These are phyloP conservation scores for Bovichtus variegatus DNA, from an alignment of 2,797 vertebrate genomes.

Conservation along the genomic window DNA sequence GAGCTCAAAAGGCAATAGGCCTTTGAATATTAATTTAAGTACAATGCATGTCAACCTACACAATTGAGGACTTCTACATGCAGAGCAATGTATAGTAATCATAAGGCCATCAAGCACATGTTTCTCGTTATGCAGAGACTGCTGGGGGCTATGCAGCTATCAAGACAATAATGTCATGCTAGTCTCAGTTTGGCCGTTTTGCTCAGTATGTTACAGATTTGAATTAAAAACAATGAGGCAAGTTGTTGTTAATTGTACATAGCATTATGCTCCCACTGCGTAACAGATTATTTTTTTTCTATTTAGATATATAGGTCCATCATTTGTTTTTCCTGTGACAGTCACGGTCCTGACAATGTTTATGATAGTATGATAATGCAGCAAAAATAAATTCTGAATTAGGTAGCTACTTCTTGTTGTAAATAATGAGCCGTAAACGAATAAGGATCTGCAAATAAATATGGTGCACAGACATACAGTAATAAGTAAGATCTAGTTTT, in stretches of 20 bases:
- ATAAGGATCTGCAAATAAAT: background rate
- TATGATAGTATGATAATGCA: background rate
- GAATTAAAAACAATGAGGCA: conserved; percentile 50
- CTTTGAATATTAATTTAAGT: conserved; percentile 68
- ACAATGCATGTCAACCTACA: conserved; percentile 46
- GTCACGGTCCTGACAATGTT: background rate
- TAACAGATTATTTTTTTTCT: background rate
- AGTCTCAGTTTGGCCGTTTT: conserved; percentile 48
- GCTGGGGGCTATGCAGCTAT: conserved; percentile 57
- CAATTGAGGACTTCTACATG: conserved; percentile 44
- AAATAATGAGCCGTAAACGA: background rate
- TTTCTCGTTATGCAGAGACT: conserved; percentile 55
- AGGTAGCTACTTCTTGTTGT: background rate
- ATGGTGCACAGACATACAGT: background rate
- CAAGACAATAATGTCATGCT: conserved; percentile 55
- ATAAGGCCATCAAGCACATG: conserved; percentile 59
- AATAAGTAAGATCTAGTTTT: background rate
- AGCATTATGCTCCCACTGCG: conserved; percentile 30
- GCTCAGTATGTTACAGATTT: conserved; percentile 49
- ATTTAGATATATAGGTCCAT: background rate
- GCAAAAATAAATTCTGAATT: too few species aligned
- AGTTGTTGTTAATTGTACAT: conserved; percentile 33
- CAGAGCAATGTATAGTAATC: conserved; percentile 67
- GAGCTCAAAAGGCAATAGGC: conserved; percentile 35
- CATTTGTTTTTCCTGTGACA: background rate